Conservation (phyloP, 1,140 invertebrate species). For the Ceratosolen fusciceps region DNA sequence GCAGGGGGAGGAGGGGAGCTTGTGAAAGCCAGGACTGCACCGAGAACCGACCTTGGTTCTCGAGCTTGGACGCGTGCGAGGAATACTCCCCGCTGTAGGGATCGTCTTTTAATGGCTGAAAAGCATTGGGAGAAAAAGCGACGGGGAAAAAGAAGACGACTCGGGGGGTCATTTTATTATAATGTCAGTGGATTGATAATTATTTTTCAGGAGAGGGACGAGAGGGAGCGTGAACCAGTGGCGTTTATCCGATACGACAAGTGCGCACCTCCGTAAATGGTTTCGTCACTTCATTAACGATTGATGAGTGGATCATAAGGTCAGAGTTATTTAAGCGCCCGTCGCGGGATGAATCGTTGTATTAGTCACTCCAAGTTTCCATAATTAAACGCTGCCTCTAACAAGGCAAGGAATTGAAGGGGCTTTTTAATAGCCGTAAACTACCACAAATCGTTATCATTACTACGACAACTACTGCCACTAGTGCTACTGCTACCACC, state of each 20-base stretch:
- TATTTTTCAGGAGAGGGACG: background rate
- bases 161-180: background rate
- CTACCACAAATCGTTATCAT: slow-evolving; percentile 36
- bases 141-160: background rate
- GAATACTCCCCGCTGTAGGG: no score
- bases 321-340: slow-evolving; percentile 70
- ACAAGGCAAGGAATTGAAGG: slow-evolving; percentile 38
- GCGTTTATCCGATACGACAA: slow-evolving; percentile 57
- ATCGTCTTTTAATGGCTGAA: no score
- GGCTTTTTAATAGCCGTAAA: slow-evolving; percentile 17
- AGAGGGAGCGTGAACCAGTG: slow-evolving; percentile 6
- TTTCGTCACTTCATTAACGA: slow-evolving; percentile 57
- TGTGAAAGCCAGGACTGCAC: no score
- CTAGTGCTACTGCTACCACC: no score
- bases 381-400: slow-evolving; percentile 50
- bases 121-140: no score
- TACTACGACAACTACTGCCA: background rate
- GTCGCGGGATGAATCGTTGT: slow-evolving; percentile 66
- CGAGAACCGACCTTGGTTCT: no score
- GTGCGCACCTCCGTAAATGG: slow-evolving; percentile 56
- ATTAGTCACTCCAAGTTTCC: slow-evolving; percentile 69
- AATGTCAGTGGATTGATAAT: background rate
- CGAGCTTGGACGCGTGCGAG: no score
- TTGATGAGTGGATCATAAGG: slow-evolving; percentile 59
- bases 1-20: no score